Base-by-base conservation (phyloP, 2,113 vertebrate species). In the Clarias magur region DNA sequence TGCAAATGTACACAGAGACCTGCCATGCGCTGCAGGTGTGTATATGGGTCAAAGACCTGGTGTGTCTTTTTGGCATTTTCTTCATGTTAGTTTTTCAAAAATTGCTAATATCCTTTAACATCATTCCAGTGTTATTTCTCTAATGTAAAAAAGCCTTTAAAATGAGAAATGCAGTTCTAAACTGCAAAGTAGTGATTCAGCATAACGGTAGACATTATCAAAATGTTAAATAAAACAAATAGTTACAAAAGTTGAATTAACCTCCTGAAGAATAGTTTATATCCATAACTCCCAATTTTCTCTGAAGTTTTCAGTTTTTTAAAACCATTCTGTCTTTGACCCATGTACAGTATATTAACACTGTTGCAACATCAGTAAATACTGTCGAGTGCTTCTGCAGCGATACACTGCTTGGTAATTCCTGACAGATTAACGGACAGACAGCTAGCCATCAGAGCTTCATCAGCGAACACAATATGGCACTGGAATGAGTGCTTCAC, bases 401-500 rank as follows among this genome's bases (percentile, higher is more conserved):
- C 19, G 27, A 63, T 80, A 56, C 6, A 60, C 84, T 63, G 78
- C 56, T 85, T 13, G n/a, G 57, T 30, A 87, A 82, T 68, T 70
- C 65, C 72, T 85, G 57, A 79, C 82, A 68, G 34, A 80, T 27
- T 30, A 42, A 25, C 15, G 83, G 67, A 68, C 34, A 87, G 34
- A 42, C 70, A 82, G 80, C 56, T 81, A 72, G 38, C 11, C 56
- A 54, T 62, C 86, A 87, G 72, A 78, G 80, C 86, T 54, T 86
- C 34, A 63, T 56, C 53, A 60, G n/a, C 67, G 83, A 68, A 80
- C 85, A 86, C 85, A 86, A 83, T 76, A 68, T 83, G 72, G 62
- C 57, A 65, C 80, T 78, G 68, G 80, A 87, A 15, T 12, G 9
- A 81, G 68, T 34, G 65, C 17, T 73, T 83, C 70, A 56, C 42